Conservation (phyloP, 1,140 invertebrate genomes). For the Galleria mellonella region DNA sequence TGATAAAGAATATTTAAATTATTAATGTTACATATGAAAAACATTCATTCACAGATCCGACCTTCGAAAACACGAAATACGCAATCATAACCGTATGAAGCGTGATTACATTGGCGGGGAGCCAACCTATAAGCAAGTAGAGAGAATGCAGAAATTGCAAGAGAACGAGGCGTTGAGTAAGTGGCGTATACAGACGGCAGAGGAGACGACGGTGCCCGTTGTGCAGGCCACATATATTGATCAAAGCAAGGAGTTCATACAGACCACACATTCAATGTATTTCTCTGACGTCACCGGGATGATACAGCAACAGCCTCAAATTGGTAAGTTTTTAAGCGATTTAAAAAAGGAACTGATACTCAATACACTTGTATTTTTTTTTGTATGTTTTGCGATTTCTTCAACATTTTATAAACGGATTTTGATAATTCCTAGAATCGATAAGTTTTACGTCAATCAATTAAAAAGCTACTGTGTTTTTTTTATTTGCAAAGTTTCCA, state of each 20-base stretch:
- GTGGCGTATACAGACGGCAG: conserved; percentile 27
- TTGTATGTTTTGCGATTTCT: conserved; percentile 2
- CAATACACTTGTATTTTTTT: background rate
- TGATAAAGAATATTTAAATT: too few relatives aligned
- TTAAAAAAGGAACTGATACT: too few relatives aligned
- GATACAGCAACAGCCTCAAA: conserved; percentile 32
- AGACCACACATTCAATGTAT: conserved; percentile 33
- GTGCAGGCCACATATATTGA: conserved; percentile 36
- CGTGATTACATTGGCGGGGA: conserved; percentile 61
- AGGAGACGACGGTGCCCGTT: conserved; percentile 15
- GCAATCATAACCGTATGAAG: conserved; percentile 57
- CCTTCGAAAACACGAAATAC: conserved; percentile 58
- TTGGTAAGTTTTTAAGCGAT: conserved; percentile 39
- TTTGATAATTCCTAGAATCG: too few relatives aligned
- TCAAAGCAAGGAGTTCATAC: conserved; percentile 35
- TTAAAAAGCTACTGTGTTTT: too few relatives aligned
- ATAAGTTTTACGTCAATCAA: too few relatives aligned
- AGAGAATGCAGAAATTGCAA: conserved; percentile 45
- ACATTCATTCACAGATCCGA: conserved; percentile 35
- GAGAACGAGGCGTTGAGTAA: conserved; percentile 30
- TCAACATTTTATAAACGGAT: too few relatives aligned
- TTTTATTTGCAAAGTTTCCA: too few relatives aligned
- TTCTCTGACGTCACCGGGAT: conserved; percentile 45
- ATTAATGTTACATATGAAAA: too few relatives aligned
- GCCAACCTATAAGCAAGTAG: conserved; percentile 58